Conservation (phyloP, 2,797 vertebrate species). For the Neosilurus mollespiculum region DNA sequence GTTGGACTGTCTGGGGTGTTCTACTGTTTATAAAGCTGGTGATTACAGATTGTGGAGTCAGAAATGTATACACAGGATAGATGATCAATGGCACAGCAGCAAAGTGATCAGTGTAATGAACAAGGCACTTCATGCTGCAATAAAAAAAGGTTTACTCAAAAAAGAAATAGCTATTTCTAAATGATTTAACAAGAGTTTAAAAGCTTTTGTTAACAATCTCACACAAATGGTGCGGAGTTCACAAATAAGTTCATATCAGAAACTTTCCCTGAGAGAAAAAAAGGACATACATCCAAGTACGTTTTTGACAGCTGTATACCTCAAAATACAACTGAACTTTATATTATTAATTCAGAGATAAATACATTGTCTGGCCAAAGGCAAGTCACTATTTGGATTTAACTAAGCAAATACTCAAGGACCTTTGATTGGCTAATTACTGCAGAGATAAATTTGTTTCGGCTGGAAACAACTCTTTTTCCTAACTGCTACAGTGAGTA, state of each 20-base stretch:
- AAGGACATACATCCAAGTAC: conserved; percentile 15
- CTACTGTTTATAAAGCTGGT: conserved; percentile 25
- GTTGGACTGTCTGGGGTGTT: background rate
- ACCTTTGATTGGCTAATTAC: too few species aligned
- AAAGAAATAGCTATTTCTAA: conserved; percentile 29
- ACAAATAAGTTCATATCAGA: conserved; percentile 8
- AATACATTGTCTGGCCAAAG: background rate
- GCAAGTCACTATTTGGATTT: too few species aligned
- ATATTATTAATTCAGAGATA: background rate
- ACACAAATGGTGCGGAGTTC: background rate
- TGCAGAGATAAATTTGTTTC: too few species aligned
- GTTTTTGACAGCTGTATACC: conserved; percentile 21
- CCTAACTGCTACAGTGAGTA: too few species aligned
- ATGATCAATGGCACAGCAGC: conserved; percentile 19
- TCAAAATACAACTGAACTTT: background rate
- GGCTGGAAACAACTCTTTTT: too few species aligned
- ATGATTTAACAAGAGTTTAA: conserved; percentile 22
- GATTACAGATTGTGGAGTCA: background rate
- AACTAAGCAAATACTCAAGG: too few species aligned
- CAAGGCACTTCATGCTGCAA: conserved; percentile 54
- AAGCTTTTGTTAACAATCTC: conserved; percentile 17
- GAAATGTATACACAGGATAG: background rate
- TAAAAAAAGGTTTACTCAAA: conserved; percentile 22
- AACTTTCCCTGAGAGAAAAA: conserved; percentile 43
- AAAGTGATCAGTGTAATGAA: conserved; percentile 37